A percentile compares a stretch with the other conserved stretches of the same genome.
Evolutionary conservation across 64 coral and sea anemone genomes (phyloP).

Genomic region (Montipora sp.): DNA sequence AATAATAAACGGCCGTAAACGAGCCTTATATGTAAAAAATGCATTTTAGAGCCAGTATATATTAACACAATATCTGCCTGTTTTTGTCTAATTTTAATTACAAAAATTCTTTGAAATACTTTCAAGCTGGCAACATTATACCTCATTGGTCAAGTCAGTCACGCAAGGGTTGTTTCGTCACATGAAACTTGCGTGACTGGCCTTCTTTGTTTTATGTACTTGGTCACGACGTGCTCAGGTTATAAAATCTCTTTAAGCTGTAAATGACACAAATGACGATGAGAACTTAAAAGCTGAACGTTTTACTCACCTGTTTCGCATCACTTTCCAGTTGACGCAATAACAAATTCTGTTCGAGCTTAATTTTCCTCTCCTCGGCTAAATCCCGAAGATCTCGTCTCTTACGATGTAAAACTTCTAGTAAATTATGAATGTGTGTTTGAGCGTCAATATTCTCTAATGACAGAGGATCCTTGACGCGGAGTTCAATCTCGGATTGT

Average conservation of each 20-base stretch:
- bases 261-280: background rate
- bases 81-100: background rate
- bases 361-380: conserved; percentile 87
- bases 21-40: background rate
- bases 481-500: conserved; percentile 95
- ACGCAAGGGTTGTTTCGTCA: background rate
- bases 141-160: too few species aligned
- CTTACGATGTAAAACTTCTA: conserved; percentile 96
- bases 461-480: conserved; percentile 84
- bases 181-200: background rate
- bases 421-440: conserved; percentile 95
- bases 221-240: background rate
- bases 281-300: background rate
- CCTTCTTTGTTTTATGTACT: background rate
- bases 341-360: conserved; percentile 90
- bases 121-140: too few species aligned
- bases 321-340: conserved; percentile 93
- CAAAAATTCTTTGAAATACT: background rate
- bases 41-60: background rate
- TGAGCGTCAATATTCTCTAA: conserved; percentile 98
- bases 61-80: background rate
- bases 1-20: background rate
- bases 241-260: background rate
- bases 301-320: conserved; percentile 86
- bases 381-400: conserved; percentile 89